phyloP scores from a whole-genome alignment of 1,140 invertebrate genomes.

The Drosophila repleta region DNA sequence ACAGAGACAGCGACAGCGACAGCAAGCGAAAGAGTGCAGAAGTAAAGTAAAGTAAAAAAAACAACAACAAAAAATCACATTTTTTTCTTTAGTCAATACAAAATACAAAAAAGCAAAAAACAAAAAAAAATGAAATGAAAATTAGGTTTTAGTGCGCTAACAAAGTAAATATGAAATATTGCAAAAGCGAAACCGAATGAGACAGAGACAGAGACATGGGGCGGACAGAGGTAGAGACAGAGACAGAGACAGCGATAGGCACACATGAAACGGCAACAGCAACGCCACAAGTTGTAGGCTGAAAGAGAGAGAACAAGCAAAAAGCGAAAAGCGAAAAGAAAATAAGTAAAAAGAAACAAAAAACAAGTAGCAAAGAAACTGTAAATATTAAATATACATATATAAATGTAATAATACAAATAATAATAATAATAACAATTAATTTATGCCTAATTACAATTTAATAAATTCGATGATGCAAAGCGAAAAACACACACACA shows the following conservation, averaged over 20 bases:
- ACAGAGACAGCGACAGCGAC: conserved; percentile 1
- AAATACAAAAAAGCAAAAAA: not conserved
- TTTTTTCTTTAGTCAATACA: conserved; percentile 66
- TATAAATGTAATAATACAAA: conserved; percentile 40
- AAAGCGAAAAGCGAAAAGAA: conserved; percentile 5
- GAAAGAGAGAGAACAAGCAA: conserved; percentile 23
- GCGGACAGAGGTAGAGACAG: conserved; percentile 16
- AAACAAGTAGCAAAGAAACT: conserved; percentile 66
- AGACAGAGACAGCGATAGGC: conserved; percentile 17
- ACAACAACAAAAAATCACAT: conserved; percentile 8
- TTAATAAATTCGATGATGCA: conserved; percentile 43
- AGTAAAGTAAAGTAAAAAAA: conserved; percentile 16
- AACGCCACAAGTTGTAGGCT: not conserved
- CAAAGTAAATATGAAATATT: conserved; percentile 52
- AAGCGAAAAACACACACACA: conserved; percentile 29
- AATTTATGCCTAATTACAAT: conserved; percentile 72
- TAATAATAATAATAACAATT: conserved; percentile 53
- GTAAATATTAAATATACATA: conserved; percentile 70
- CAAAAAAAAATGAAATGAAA: conserved; percentile 26
- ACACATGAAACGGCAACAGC: conserved; percentile 1
- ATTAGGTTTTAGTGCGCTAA: conserved; percentile 58
- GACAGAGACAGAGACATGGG: conserved; percentile 18
- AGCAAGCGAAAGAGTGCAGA: conserved; percentile 2
- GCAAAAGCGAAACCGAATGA: conserved; percentile 31
- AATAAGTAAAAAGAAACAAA: not conserved